These are phyloP conservation scores for Rotaria magnacalcarata DNA, from an alignment of 2,888 invertebrate genomes.

Conservation along the genomic window DNA sequence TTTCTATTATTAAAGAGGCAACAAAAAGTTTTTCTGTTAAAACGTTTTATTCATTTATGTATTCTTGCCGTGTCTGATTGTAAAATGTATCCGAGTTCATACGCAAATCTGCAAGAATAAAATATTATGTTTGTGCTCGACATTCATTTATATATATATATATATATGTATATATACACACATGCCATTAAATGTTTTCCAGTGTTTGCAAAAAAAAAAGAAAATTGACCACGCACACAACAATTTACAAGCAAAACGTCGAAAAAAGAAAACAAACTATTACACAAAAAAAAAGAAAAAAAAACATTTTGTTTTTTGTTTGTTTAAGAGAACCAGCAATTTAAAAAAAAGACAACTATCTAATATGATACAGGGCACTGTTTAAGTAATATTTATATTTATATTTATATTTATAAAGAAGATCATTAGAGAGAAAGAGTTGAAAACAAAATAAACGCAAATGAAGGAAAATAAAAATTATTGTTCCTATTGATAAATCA, in stretches of 20 bases:
- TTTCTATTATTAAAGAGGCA: neutral
- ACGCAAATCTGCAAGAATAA: neutral
- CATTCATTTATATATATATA: conserved; percentile 2
- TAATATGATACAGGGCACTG: conserved; percentile 3
- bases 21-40: too few species aligned
- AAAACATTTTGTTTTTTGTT: too few species aligned
- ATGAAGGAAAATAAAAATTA: neutral
- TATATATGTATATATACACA: neutral
- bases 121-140: neutral
- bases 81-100: neutral
- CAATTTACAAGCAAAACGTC: conserved; percentile 19
- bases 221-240: neutral
- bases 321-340: neutral
- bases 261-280: neutral
- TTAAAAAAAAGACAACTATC: conserved; percentile 3
- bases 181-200: neutral
- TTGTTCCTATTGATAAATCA: conserved; percentile 53
- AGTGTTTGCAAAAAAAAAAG: neutral
- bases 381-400: neutral
- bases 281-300: neutral
- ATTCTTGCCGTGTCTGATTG: neutral
- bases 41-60: neutral
- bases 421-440: neutral
- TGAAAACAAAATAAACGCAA: neutral
- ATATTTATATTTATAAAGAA: too few species aligned